Evolutionary conservation across 2,797 vertebrate species (phyloP).

Genomic region (Rhabdophis nuchalis): DNA sequence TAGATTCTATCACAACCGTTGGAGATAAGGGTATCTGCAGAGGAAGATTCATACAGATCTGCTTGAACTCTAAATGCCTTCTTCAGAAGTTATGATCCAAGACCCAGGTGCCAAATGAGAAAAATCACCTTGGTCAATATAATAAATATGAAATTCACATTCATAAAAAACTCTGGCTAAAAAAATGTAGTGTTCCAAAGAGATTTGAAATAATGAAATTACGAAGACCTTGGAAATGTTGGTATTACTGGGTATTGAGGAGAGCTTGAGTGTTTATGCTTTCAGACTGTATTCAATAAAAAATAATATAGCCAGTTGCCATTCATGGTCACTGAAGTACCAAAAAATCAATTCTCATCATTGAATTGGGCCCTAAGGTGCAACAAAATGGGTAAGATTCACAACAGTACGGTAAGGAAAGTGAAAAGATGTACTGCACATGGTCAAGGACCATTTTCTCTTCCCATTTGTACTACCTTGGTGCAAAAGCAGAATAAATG

Average conservation of each 20-base stretch:
- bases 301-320: slow-evolving; percentile 58
- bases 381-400: slow-evolving; percentile 58
- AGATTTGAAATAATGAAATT: slow-evolving; percentile 53
- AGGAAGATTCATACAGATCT: not conserved
- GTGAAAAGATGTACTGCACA: slow-evolving; percentile 28
- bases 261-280: slow-evolving; percentile 49
- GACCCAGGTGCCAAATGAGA: not conserved
- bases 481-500: not conserved
- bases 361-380: slow-evolving; percentile 65
- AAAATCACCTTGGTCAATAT: not conserved
- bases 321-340: slow-evolving; percentile 55
- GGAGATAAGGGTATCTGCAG: not conserved
- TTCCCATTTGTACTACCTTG: not conserved
- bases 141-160: slow-evolving; percentile 30
- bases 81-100: not conserved
- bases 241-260: slow-evolving; percentile 48
- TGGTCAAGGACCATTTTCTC: slow-evolving; percentile 11
- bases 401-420: slow-evolving; percentile 20
- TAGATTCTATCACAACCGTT: not conserved
- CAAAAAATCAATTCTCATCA: slow-evolving; percentile 67
- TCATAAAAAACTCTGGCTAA: slow-evolving; percentile 32
- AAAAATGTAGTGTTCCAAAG: slow-evolving; percentile 42
- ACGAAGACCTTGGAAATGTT: slow-evolving; percentile 56
- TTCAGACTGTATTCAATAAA: slow-evolving; percentile 60
- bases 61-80: not conserved